phyloP scores from a whole-genome alignment of 2,888 invertebrate genomes.

The Habroteleia sp. region DNA sequence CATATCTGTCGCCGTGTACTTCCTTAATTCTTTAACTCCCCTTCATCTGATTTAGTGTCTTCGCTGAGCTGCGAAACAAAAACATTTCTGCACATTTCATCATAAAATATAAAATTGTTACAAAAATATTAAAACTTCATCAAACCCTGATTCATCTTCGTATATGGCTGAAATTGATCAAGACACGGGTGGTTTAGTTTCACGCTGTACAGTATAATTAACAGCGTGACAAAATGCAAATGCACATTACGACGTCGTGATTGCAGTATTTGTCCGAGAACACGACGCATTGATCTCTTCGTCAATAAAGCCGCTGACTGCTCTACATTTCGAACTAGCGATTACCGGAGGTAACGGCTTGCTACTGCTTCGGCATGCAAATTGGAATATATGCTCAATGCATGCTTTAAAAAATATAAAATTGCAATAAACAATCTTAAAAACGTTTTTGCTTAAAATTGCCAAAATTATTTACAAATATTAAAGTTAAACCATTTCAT shows the following conservation, averaged over 20 bases:
- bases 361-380: constrained; percentile 58
- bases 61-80: too few species aligned
- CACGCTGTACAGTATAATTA: constrained; percentile 59
- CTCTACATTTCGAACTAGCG: constrained; percentile 46
- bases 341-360: constrained; percentile 46
- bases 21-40: too few species aligned
- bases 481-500: too few species aligned
- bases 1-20: too few species aligned
- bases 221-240: constrained; percentile 68
- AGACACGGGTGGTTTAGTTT: constrained; percentile 19
- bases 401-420: too few species aligned
- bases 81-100: too few species aligned
- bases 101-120: not conserved
- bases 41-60: too few species aligned
- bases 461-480: too few species aligned
- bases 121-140: constrained; percentile 23
- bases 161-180: constrained; percentile 16
- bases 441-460: too few species aligned
- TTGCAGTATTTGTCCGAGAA: constrained; percentile 66
- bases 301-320: constrained; percentile 67
- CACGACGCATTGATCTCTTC: constrained; percentile 65
- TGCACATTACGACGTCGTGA: constrained; percentile 65
- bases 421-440: too few species aligned
- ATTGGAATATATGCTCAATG: constrained; percentile 58
- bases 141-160: constrained; percentile 12